A percentile compares a stretch with the other conserved stretches of the same genome.
Conservation (phyloP, 2,113 vertebrate species). For the Larimichthys crocea region DNA sequence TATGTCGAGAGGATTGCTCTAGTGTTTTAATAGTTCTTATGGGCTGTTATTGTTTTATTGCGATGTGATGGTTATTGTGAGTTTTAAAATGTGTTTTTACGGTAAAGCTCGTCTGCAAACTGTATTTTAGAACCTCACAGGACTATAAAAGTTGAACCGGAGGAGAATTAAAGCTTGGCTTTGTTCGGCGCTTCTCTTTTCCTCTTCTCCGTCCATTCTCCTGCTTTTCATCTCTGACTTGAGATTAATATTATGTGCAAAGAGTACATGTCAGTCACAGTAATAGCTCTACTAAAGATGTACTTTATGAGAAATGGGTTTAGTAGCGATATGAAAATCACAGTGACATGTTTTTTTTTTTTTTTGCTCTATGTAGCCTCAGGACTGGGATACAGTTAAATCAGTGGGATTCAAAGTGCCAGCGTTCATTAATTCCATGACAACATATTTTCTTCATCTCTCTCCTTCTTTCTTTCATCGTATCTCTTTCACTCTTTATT, state of each 20-base stretch:
- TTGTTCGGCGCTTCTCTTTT: background rate
- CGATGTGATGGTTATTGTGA: conserved; percentile 10
- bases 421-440: conserved; percentile 24
- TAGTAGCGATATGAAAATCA: background rate
- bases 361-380: background rate
- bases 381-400: conserved; percentile 14
- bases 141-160: background rate
- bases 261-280: conserved; percentile 5
- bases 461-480: conserved; percentile 16
- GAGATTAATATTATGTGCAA: background rate
- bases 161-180: background rate
- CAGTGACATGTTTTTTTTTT: background rate
- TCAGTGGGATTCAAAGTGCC: conserved; percentile 11
- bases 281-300: background rate
- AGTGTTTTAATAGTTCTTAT: background rate
- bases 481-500: background rate
- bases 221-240: background rate
- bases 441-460: background rate
- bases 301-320: background rate
- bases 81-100: conserved; percentile 25
- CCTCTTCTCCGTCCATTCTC: background rate
- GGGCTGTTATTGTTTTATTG: conserved; percentile 17
- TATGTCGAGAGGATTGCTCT: background rate
- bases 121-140: background rate
- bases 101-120: background rate